Evolutionary conservation across 1,140 invertebrate genomes (phyloP).

Genomic region (Drosophila yakuba): DNA sequence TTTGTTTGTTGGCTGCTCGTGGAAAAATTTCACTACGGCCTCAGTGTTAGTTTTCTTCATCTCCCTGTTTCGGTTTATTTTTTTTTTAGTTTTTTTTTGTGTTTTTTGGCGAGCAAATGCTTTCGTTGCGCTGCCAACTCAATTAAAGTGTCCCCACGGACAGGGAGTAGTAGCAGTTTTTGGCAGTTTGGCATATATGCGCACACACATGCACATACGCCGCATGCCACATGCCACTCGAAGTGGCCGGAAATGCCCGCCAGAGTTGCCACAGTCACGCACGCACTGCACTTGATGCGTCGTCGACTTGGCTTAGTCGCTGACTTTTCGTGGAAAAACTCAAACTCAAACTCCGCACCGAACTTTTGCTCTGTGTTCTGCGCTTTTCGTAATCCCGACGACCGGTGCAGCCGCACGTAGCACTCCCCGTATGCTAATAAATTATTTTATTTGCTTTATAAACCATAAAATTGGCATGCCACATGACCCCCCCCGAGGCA

Average conservation of each 20-base stretch:
- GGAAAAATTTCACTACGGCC: neutral
- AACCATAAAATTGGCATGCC: constrained; percentile 46
- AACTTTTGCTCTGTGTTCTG: neutral
- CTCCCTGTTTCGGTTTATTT: neutral
- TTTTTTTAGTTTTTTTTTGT: neutral
- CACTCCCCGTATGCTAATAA: constrained; percentile 51
- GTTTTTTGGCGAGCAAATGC: constrained; percentile 7
- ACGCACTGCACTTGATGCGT: constrained; percentile 23
- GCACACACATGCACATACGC: neutral
- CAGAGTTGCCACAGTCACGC: constrained; percentile 32
- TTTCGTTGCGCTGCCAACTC: constrained; percentile 28
- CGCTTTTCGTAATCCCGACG: constrained; percentile 29
- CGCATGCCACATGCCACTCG: constrained; percentile 5
- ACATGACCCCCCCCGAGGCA: neutral
- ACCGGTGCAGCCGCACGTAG: constrained; percentile 23
- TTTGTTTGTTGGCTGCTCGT: neutral
- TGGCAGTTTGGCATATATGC: neutral
- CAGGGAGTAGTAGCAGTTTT: neutral
- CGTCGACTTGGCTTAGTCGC: constrained; percentile 28
- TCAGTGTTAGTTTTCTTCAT: neutral
- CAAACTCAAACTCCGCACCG: neutral
- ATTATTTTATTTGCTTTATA: constrained; percentile 61
- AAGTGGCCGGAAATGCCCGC: constrained; percentile 21
- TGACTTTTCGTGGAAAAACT: constrained; percentile 21
- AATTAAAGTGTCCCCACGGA: constrained; percentile 28